Evolutionary conservation across 2,113 vertebrate genomes (phyloP).

Genomic region (Pollimyrus isidori): DNA sequence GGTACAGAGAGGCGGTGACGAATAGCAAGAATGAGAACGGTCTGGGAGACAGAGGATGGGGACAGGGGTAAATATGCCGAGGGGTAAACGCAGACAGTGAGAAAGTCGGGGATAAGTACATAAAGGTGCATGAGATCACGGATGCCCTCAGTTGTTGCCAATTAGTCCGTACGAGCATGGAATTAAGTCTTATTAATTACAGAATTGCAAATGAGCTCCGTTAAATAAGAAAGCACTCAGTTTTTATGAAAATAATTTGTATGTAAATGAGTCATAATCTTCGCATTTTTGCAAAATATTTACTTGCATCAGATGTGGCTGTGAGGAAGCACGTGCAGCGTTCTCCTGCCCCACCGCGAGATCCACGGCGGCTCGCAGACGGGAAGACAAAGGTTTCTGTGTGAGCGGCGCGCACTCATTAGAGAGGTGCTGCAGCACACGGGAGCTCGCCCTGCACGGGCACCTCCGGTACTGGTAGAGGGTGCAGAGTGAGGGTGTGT

Average conservation of each 20-base stretch:
- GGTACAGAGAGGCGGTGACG: neutral
- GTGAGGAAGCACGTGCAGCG: neutral
- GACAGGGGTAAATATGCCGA: neutral
- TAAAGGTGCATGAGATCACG: neutral
- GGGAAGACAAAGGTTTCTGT: neutral
- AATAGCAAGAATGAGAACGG: neutral
- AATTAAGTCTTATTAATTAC: constrained; percentile 16
- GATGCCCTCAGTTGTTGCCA: neutral
- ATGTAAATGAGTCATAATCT: constrained; percentile 19
- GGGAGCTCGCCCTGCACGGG: neutral
- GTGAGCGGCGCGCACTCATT: neutral
- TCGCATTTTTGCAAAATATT: neutral
- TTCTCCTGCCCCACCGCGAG: neutral
- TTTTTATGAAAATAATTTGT: constrained; percentile 14
- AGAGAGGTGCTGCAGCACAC: neutral
- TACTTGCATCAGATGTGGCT: neutral
- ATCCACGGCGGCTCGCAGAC: neutral
- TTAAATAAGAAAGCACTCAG: constrained; percentile 13
- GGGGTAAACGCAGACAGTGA: neutral
- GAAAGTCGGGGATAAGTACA: neutral
- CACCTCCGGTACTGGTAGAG: neutral
- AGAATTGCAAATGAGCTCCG: constrained; percentile 16
- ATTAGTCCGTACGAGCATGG: constrained; percentile 1
- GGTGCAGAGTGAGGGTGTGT: constrained; percentile 1
- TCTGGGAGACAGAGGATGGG: constrained; percentile 8